Base-by-base conservation (phyloP, 2,797 vertebrate species). In the Aplochiton taeniatus region DNA sequence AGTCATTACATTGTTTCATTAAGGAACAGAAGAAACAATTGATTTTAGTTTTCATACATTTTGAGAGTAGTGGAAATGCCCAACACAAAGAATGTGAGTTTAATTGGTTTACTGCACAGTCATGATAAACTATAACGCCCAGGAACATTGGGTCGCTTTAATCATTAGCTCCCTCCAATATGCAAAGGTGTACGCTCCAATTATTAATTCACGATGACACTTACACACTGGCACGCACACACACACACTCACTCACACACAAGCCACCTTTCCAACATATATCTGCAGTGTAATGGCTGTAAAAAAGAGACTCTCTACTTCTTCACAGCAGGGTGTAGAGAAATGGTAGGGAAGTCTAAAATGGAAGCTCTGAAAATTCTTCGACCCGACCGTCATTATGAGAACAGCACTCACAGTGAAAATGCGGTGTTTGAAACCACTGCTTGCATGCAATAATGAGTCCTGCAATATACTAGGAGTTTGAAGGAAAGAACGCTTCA, bases 31-130 rank as follows among this genome's bases (percentile, higher is more conserved):
- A 63, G 63, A 56, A 6, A 1, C 18, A 48, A 77, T 74, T 9
- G 68, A 79, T 80, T 80, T 41, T 72, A 70, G 66, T 82, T 52
- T 0, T 56, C 2, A 56, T 58, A 58, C 69, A 82, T 83, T 13
- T 41, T 42, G 16, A 62, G 43, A 17, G 18, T 46, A 46, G 4
- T 41, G 45, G 19, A 20, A 51, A 16, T 9, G 43, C 19, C 41
- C 20, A 51, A 14, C 2, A 13, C 13, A 17, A 9, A 41, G 11
- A 16, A 5, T 31, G 17, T 17, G 44, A 50, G 31, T 61, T 50
- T 0, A 17, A 61, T 50, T 60, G 19, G 11, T 14, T 47, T 48
- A 19, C 17, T 18, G 55, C 72, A 49, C n/a, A 54, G 55, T 72
- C 60, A 72, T 46, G 61, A 14, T 8, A 50, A 20, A 61, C 20